Evolutionary conservation across 2,797 vertebrate genomes (phyloP).

Genomic region (Steatocranus sp.): DNA sequence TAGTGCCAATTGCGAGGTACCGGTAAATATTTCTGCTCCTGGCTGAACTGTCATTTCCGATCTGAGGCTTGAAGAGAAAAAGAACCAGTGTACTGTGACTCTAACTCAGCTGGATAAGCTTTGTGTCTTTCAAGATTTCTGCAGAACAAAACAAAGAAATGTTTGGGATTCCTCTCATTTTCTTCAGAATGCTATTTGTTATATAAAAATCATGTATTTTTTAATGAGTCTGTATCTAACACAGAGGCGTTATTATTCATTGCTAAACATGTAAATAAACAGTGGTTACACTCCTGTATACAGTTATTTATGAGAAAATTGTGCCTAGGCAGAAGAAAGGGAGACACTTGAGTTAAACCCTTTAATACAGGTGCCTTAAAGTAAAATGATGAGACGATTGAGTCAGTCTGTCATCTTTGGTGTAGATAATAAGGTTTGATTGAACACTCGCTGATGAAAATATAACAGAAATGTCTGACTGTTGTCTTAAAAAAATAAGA

Average conservation of each 20-base stretch:
- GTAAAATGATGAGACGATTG: background rate
- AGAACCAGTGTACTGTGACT: background rate
- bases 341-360: background rate
- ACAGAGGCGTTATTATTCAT: background rate
- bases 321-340: background rate
- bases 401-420: background rate
- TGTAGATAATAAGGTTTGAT: background rate
- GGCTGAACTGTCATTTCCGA: background rate
- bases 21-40: background rate
- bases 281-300: background rate
- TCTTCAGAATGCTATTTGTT: background rate
- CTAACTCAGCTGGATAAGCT: background rate
- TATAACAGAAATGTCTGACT: background rate
- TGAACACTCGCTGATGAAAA: background rate
- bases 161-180: background rate
- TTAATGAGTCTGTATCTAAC: background rate
- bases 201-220: background rate
- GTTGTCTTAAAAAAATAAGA: background rate
- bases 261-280: background rate
- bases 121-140: background rate
- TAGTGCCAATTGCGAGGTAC: background rate
- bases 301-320: background rate
- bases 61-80: background rate
- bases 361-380: background rate
- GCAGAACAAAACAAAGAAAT: background rate